These are phyloP conservation scores for Drosophila subobscura DNA, from an alignment of 1,140 invertebrate genomes.

Conservation along the genomic window DNA sequence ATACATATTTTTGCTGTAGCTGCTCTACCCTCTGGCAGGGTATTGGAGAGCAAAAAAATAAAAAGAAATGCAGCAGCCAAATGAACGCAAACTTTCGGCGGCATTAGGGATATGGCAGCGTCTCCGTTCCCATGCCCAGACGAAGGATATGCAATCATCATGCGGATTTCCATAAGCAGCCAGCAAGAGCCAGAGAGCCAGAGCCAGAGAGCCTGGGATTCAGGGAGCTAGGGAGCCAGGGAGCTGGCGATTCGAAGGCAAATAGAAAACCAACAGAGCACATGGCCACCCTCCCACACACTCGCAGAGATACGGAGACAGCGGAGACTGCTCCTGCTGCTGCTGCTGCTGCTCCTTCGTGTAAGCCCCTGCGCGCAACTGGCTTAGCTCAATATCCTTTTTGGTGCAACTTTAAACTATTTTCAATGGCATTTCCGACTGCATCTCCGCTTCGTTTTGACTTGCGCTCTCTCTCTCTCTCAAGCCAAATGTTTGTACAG, in stretches of 20 bases:
- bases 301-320: slow-evolving; percentile 1
- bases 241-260: slow-evolving; percentile 53
- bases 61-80: slow-evolving; percentile 59
- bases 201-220: slow-evolving; percentile 15
- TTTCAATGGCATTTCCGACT: slow-evolving; percentile 78
- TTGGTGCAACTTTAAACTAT: slow-evolving; percentile 78
- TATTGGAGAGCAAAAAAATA: slow-evolving; percentile 10
- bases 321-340: too few species aligned
- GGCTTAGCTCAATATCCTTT: slow-evolving; percentile 79
- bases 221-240: slow-evolving; percentile 10
- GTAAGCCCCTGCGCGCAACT: slow-evolving; percentile 67
- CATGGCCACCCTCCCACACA: slow-evolving; percentile 26
- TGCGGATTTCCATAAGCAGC: slow-evolving; percentile 82
- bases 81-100: slow-evolving; percentile 80
- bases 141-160: slow-evolving; percentile 83
- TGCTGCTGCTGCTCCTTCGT: not conserved
- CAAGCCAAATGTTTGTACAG: slow-evolving; percentile 65
- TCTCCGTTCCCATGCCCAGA: slow-evolving; percentile 57
- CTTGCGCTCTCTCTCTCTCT: slow-evolving; percentile 27
- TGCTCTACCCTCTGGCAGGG: slow-evolving; percentile 7
- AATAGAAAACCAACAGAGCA: slow-evolving; percentile 68
- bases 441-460: slow-evolving; percentile 63
- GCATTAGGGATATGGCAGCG: slow-evolving; percentile 76
- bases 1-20: too few species aligned
- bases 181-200: slow-evolving; percentile 21